Conservation (phyloP, 2,888 invertebrate genomes). For the Phanerotoma sp. region DNA sequence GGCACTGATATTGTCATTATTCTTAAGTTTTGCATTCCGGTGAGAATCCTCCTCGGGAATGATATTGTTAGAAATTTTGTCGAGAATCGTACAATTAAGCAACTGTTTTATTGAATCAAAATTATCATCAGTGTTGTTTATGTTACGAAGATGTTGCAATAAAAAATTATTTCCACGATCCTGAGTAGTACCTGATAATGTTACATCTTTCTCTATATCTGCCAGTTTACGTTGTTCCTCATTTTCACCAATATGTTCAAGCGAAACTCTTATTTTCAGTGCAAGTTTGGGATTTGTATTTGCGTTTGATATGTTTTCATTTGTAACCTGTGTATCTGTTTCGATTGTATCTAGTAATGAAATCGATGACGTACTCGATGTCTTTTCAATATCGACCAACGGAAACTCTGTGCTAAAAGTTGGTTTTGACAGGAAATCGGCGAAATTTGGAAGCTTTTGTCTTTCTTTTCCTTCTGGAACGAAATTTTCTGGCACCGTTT, state of each 20-base stretch:
- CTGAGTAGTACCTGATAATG: constrained; percentile 28
- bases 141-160: constrained; percentile 28
- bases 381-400: too few species aligned
- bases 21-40: too few species aligned
- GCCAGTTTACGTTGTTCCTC: constrained; percentile 33
- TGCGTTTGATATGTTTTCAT: too few species aligned
- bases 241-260: constrained; percentile 36
- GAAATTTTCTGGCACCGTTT: too few species aligned
- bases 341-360: too few species aligned
- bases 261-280: constrained; percentile 35
- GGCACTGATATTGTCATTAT: too few species aligned
- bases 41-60: not conserved
- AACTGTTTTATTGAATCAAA: constrained; percentile 32
- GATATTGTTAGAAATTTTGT: constrained; percentile 2
- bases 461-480: too few species aligned
- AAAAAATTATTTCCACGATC: constrained; percentile 29
- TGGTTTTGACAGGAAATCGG: too few species aligned
- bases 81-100: constrained; percentile 33
- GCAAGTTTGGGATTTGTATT: constrained; percentile 26
- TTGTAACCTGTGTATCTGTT: not conserved
- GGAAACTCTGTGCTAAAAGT: too few species aligned
- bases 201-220: constrained; percentile 35
- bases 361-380: not conserved
- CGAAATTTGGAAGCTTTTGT: too few species aligned
- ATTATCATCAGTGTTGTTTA: constrained; percentile 34